phyloP scores from a whole-genome alignment of 2,797 vertebrate genomes.

The Poeciliopsis turneri region DNA sequence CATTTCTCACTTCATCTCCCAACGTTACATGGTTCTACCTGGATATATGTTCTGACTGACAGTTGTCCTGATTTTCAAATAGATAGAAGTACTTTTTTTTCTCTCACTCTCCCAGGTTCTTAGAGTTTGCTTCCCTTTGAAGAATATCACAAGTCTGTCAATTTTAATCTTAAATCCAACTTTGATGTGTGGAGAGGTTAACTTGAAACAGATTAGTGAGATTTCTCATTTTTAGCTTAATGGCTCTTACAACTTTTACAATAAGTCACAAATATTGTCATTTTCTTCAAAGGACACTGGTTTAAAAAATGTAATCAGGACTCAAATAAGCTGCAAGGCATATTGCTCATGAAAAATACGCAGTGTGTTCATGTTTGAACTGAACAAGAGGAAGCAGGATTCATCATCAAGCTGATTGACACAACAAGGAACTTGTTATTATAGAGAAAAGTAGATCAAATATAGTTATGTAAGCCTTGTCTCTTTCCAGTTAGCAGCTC shows the following conservation, averaged over 20 bases:
- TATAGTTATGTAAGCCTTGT: too few relatives aligned
- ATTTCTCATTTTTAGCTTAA: background rate
- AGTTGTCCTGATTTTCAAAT: background rate
- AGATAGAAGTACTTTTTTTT: background rate
- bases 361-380: background rate
- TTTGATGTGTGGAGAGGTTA: background rate
- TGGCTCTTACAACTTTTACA: background rate
- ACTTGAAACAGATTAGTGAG: background rate
- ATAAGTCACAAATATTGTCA: background rate
- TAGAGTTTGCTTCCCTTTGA: background rate
- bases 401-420: too few relatives aligned
- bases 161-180: background rate
- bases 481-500: too few relatives aligned
- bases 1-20: background rate
- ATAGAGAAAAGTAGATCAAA: too few relatives aligned
- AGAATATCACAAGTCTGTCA: conserved; percentile 1
- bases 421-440: too few relatives aligned
- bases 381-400: background rate
- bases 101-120: background rate
- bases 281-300: background rate
- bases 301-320: background rate
- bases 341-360: background rate
- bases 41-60: background rate
- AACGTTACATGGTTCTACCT: background rate
- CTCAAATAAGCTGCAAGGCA: background rate